Conservation (phyloP, 2,113 vertebrate species). For the Cebidichthys violaceus region DNA sequence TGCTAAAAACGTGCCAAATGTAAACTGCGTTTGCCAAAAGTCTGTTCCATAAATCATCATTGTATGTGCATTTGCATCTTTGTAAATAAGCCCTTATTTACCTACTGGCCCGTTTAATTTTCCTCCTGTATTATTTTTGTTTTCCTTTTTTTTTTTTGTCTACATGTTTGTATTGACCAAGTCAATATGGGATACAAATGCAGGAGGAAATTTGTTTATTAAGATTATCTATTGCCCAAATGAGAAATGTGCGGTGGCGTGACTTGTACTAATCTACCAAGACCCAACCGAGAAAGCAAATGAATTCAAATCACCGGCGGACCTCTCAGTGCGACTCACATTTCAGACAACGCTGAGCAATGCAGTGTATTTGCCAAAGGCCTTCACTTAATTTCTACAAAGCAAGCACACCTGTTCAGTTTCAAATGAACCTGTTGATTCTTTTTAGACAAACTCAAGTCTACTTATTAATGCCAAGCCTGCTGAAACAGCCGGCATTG, state of each 20-base stretch:
- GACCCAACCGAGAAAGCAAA: background rate
- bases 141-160: background rate
- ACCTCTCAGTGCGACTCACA: background rate
- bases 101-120: background rate
- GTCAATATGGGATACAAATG: background rate
- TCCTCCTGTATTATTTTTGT: background rate
- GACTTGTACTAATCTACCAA: background rate
- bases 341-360: background rate
- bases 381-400: background rate
- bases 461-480: background rate
- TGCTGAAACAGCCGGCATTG: background rate
- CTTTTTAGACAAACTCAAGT: background rate
- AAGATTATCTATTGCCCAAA: background rate
- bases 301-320: background rate
- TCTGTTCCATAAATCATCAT: background rate
- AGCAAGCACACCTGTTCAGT: constrained; percentile 8
- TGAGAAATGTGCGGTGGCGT: background rate
- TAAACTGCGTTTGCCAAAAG: background rate
- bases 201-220: background rate
- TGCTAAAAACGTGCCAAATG: background rate
- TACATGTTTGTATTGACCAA: background rate
- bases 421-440: background rate
- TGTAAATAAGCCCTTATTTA: background rate
- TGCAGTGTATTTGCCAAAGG: constrained; percentile 1
- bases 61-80: background rate